These are phyloP conservation scores for Lophius piscatorius DNA, from an alignment of 2,113 vertebrate genomes.

Conservation along the genomic window DNA sequence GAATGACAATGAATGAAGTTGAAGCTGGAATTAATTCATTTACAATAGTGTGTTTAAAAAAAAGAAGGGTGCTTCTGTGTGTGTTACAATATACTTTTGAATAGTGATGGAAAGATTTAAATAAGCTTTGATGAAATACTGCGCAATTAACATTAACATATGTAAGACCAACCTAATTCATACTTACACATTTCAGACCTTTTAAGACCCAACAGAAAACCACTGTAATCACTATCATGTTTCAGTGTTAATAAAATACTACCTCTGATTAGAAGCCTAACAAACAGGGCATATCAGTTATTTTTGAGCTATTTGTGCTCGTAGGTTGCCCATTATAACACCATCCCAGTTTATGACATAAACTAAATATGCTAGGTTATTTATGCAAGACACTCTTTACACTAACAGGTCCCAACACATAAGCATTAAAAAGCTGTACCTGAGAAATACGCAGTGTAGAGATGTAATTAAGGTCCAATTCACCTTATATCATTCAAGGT, in stretches of 20 bases:
- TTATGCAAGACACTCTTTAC: not conserved
- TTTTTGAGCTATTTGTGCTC: not conserved
- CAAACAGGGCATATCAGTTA: not conserved
- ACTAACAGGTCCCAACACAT: conserved; percentile 8
- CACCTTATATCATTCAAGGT: not conserved
- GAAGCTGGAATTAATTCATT: too few relatives aligned
- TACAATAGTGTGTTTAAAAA: too few relatives aligned
- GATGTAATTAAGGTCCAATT: not conserved
- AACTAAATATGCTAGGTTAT: conserved; percentile 4
- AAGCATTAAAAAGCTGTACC: not conserved
- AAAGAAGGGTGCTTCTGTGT: too few relatives aligned
- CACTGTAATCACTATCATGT: not conserved
- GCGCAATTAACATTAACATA: too few relatives aligned
- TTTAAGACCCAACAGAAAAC: not conserved
- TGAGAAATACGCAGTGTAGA: not conserved
- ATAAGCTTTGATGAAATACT: too few relatives aligned
- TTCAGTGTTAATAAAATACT: not conserved
- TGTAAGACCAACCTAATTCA: too few relatives aligned
- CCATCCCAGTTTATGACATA: not conserved
- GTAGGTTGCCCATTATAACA: not conserved
- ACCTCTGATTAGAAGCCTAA: not conserved
- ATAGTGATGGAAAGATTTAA: too few relatives aligned
- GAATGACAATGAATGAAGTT: too few relatives aligned
- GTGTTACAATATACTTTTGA: too few relatives aligned
- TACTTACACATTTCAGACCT: not conserved